Evolutionary conservation across 2,888 invertebrate species (phyloP), one percentile per base, ranked within the genome.

Genomic region (Protodeltote pygarga): DNA sequence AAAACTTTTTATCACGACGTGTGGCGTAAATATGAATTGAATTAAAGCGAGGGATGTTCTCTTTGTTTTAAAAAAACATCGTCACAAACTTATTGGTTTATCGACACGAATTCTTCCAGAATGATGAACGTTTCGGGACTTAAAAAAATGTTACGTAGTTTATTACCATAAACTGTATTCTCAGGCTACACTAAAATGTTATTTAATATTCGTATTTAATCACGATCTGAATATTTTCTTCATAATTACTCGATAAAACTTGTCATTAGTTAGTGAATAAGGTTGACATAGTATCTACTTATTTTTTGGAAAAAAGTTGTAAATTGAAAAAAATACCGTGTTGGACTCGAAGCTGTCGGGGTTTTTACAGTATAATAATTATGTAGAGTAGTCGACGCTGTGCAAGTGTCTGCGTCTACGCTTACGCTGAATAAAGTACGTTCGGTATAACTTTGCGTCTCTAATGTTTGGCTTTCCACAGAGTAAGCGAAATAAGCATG

Each of bases 201-300:
- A 53, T 38, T 47, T 44, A 50, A 40, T n/a, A 39, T 58, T 67
- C 44, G 40, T 50, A 50, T 67, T 44, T 58, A 31, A 40, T 58
- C 52, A 46, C 64, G 48, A 64, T 51, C 45, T 64, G 42, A 44
- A 47, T 63, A 51, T 67, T 40, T 39, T 58, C 48, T 38, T 64
- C 40, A 23, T 51, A 64, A 65, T 62, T 66, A 37, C 40, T 48
- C 35, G 21, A 63, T 63, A 45, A 44, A 64, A 52, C 42, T 58
- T 64, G 48, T 64, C 59, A 52, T 59, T 58, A 64, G 65, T 48
- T 58, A 57, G 63, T 57, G 31, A 35, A 39, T 68, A 58, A 52
- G 65, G 27, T 63, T 48, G 21, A 63, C 19, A 45, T 45, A 47
- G 34, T 23, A 21, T 33, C 32, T 34, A 31, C 38, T 32, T 28